Base-by-base conservation (phyloP, 2,888 invertebrate genomes). In the Eulithis prunata region DNA sequence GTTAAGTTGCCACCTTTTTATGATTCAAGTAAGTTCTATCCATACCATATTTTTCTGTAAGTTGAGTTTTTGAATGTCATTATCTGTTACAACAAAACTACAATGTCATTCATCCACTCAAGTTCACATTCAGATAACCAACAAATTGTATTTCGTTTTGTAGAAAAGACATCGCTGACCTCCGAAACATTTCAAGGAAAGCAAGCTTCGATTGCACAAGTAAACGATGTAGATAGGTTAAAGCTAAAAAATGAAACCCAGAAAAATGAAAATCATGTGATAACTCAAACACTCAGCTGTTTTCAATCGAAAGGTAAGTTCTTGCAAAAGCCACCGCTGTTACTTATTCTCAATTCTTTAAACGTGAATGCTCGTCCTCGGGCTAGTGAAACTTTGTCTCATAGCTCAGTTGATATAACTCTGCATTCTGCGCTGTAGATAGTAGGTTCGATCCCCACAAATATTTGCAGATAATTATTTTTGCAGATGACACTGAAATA, bases 1-100 rank as follows among this genome's bases (percentile, higher is more conserved):
- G 85, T 86, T 0, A 79, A 82, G 75, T 84, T 81, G 52, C 76
- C 81, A 0, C 81, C 82, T 21, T 55, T 71, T 32, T 32, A 64
- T 8, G 71, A 71, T 64, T 62, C 75, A 62, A 75, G 80, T 81
- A 70, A 77, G 74, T 43, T 14, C 10, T 41, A 58, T 52, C 5
- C 12, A 38, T 53, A 6, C 13, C 38, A 1, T 36, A 36, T 7
- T 53, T 2, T 38, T n/a, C 38, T 21, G 7, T 21, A 41, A 11
- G 10, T 41, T 41, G 2, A 8, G 10, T 10, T 10, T 10, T 10
- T 41, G 7, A 41, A 8, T 10, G 41, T 32, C 1, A 45, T 12
- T n/a, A 12, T 32, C 47, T 21, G 56, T 41, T 43, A 32, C n/a
- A 47, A 53, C 38, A 52, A 53, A 47, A 53, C 38, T 46, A 53